Percentiles rank a stretch among this genome's conserved stretches.
Evolutionary conservation across 2,888 invertebrate species (phyloP).

Genomic region (Nymphalis c-album): DNA sequence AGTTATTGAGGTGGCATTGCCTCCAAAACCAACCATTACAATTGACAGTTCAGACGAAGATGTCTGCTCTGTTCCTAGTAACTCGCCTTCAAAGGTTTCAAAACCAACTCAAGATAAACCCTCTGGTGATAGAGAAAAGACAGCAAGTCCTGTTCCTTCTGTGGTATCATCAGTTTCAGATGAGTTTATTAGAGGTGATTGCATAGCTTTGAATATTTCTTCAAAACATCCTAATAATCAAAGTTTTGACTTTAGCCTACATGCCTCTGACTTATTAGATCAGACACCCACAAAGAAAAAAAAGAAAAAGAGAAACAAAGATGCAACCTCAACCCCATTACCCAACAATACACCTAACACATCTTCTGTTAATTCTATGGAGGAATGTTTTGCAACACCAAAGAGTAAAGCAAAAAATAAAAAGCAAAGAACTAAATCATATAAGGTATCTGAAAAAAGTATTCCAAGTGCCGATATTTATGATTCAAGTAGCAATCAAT

Average conservation of each 20-base stretch:
- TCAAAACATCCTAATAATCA: conserved; percentile 62
- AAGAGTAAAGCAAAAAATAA: conserved; percentile 74
- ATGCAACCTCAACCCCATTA: conserved; percentile 60
- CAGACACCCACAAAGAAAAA: conserved; percentile 68
- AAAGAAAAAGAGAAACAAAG: conserved; percentile 70
- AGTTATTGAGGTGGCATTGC: conserved; percentile 72
- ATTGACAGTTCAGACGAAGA: conserved; percentile 79
- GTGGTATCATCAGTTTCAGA: conserved; percentile 76
- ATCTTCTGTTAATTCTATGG: conserved; percentile 46
- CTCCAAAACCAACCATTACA: conserved; percentile 73
- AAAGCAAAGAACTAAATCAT: conserved; percentile 65
- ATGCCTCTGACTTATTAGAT: conserved; percentile 69
- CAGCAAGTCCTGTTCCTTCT: conserved; percentile 74
- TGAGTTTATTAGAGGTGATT: conserved; percentile 75
- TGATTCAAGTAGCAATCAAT: conserved; percentile 81
- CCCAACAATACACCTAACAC: conserved; percentile 40
- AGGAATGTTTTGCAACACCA: conserved; percentile 73
- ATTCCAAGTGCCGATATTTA: conserved; percentile 78
- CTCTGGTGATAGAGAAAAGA: conserved; percentile 52
- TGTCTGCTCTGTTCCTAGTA: conserved; percentile 50
- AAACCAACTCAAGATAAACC: conserved; percentile 46
- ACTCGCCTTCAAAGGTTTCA: conserved; percentile 15
- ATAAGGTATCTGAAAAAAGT: conserved; percentile 61
- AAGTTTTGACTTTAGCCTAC: conserved; percentile 76
- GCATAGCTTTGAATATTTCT: conserved; percentile 75